Evolutionary conservation across 1,140 invertebrate species (phyloP).

Genomic region (Diploscapter pachys): DNA sequence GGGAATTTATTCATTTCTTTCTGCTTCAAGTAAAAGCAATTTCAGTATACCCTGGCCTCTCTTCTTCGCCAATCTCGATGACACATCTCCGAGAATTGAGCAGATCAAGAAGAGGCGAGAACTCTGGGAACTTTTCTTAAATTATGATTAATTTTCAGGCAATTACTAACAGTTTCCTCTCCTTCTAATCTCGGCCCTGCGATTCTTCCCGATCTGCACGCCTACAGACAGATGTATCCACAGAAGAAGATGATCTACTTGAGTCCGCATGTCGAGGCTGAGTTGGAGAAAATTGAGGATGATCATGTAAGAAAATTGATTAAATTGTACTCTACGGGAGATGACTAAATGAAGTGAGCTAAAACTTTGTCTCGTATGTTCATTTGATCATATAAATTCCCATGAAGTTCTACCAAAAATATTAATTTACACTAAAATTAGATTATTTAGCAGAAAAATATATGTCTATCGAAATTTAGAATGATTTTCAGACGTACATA

Average conservation of each 20-base stretch:
- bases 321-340: background rate
- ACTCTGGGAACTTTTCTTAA: too few relatives aligned
- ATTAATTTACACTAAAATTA: too few relatives aligned
- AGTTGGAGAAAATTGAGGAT: slow-evolving; percentile 30
- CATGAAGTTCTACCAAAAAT: too few relatives aligned
- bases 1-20: background rate
- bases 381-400: too few relatives aligned
- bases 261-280: slow-evolving; percentile 41
- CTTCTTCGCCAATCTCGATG: slow-evolving; percentile 40
- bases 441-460: too few relatives aligned
- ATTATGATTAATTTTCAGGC: too few relatives aligned
- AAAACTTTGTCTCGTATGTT: background rate
- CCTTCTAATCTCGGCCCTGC: background rate
- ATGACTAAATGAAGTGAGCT: background rate
- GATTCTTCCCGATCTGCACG: slow-evolving; percentile 29
- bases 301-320: slow-evolving; percentile 13
- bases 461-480: background rate
- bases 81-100: background rate
- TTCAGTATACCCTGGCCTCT: slow-evolving; percentile 36
- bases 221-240: slow-evolving; percentile 16
- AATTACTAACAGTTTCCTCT: too few relatives aligned
- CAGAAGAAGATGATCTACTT: slow-evolving; percentile 34
- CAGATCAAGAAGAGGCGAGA: too few relatives aligned
- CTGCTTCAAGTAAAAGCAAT: background rate
- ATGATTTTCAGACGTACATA: slow-evolving; percentile 20